These are phyloP conservation scores for Dasypogon diadema DNA, from an alignment of 2,888 invertebrate species.

Conservation along the genomic window DNA sequence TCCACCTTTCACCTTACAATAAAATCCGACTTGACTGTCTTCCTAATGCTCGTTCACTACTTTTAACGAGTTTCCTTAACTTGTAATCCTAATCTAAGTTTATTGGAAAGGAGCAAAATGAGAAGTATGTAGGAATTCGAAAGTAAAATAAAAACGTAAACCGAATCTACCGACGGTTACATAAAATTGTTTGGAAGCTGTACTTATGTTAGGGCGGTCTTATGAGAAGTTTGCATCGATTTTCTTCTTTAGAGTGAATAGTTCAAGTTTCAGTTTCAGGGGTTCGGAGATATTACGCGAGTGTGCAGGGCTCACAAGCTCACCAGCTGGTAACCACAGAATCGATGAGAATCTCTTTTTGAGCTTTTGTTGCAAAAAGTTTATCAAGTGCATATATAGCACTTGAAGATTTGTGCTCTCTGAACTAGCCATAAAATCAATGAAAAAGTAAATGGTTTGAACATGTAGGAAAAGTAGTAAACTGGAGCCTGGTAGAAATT, in stretches of 20 bases:
- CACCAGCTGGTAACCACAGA: background rate
- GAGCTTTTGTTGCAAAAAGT: background rate
- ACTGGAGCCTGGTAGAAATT: no score
- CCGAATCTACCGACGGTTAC: background rate
- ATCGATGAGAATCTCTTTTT: background rate
- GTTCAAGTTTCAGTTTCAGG: no score
- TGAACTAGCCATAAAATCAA: background rate
- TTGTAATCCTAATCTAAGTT: background rate
- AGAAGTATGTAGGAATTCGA: background rate
- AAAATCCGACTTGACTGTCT: constrained; percentile 1
- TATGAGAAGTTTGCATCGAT: constrained; percentile 10
- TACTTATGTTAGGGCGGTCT: background rate
- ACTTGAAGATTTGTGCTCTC: background rate
- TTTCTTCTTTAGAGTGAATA: background rate
- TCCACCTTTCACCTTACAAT: constrained; percentile 4
- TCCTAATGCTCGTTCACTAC: background rate
- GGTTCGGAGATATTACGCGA: constrained; percentile 12
- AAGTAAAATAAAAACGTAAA: background rate
- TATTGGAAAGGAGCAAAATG: background rate
- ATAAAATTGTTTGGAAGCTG: no score
- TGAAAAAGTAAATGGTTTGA: background rate
- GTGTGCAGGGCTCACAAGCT: background rate
- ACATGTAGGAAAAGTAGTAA: background rate
- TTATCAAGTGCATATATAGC: background rate
- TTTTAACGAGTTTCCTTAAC: no score